A percentile compares a stretch with the other conserved stretches of the same genome.
Conservation (phyloP, 35 echinoderm and acorn worm genomes). For the Stichopus chloronotus region DNA sequence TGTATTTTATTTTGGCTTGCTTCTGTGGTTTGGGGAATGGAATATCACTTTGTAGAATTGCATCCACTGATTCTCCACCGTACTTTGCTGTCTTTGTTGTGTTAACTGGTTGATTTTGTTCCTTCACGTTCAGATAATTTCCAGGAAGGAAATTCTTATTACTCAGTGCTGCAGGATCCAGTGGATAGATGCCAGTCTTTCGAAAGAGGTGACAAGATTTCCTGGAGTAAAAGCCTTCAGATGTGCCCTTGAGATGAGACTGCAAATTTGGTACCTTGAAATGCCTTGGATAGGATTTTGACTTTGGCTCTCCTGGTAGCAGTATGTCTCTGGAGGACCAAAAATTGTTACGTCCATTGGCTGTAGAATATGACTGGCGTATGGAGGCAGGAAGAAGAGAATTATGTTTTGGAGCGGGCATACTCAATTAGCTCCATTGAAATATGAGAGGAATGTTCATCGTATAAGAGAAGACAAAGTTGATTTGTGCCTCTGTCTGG, state of each 20-base stretch:
- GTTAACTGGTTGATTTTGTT: background rate
- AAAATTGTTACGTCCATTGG: conserved; percentile 4
- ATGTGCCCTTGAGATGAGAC: background rate
- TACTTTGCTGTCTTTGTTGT: background rate
- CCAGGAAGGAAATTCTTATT: background rate
- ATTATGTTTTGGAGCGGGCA: background rate
- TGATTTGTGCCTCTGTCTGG: background rate
- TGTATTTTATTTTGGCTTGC: background rate
- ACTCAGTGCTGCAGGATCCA: background rate
- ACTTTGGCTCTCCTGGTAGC: background rate
- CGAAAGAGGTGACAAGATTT: background rate
- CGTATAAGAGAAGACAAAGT: background rate
- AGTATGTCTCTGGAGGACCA: background rate
- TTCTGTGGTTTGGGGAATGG: background rate
- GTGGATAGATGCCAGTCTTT: background rate
- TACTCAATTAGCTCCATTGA: conserved; percentile 2
- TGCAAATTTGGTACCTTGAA: background rate
- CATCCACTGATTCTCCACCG: background rate
- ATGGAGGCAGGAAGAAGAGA: background rate
- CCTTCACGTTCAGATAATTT: background rate
- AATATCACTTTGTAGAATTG: background rate
- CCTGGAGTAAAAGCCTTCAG: background rate
- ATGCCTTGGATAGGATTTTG: background rate
- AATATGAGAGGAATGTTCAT: background rate
- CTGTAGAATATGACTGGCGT: background rate